Evolutionary conservation across 2,797 vertebrate species (phyloP).

Genomic region (Prionace glauca): DNA sequence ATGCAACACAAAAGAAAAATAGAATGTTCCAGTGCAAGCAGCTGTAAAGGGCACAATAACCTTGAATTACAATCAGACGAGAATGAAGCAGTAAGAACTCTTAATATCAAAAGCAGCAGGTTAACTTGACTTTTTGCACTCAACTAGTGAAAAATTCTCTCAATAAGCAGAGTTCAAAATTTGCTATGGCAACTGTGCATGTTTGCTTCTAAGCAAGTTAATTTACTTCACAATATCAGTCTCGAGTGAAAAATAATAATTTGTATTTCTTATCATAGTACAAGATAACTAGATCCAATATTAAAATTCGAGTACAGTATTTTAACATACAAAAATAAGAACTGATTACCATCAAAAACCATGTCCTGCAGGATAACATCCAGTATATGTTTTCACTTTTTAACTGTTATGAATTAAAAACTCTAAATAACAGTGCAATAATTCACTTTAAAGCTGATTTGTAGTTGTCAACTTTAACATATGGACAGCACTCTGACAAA

Average conservation of each 20-base stretch:
- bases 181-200: conserved; percentile 34
- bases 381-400: conserved; percentile 38
- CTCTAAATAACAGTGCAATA: not conserved
- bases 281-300: conserved; percentile 39
- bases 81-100: conserved; percentile 44
- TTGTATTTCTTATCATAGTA: conserved; percentile 40
- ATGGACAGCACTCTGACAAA: no score
- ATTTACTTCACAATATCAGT: conserved; percentile 11
- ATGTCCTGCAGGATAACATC: conserved; percentile 45
- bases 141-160: not conserved
- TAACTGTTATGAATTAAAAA: conserved; percentile 35
- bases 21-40: conserved; percentile 40
- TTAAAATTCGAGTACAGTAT: conserved; percentile 42
- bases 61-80: conserved; percentile 42
- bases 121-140: conserved; percentile 24
- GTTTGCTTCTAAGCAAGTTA: conserved; percentile 4
- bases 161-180: conserved; percentile 26
- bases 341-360: conserved; percentile 48
- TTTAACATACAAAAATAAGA: conserved; percentile 50
- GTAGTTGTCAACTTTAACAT: not conserved
- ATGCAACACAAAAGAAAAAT: not conserved
- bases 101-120: conserved; percentile 41
- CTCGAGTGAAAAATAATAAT: not conserved
- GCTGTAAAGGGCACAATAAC: conserved; percentile 43
- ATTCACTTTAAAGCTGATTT: not conserved